Evolutionary conservation across 2,797 vertebrate species (phyloP).

Genomic region (Kryptopterus vitreolus): DNA sequence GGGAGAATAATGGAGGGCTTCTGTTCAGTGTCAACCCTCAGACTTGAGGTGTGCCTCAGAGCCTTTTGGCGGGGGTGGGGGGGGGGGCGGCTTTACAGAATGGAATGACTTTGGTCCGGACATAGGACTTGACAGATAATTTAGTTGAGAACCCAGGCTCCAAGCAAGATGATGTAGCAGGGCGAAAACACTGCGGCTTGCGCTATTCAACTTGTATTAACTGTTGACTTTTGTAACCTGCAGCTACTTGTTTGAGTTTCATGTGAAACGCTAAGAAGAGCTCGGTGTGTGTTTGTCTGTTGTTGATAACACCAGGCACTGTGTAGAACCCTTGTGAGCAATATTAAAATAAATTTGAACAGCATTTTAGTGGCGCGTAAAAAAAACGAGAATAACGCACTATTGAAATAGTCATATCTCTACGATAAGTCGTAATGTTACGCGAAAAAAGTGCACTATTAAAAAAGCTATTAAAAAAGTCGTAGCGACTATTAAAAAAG

Average conservation of each 20-base stretch:
- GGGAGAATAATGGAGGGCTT: constrained; percentile 42
- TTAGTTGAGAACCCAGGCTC: not conserved
- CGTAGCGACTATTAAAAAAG: too few species aligned
- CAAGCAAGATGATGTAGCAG: not conserved
- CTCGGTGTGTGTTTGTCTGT: not conserved
- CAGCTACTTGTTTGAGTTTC: not conserved
- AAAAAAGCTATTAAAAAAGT: too few species aligned
- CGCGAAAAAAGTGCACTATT: too few species aligned
- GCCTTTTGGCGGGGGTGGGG: constrained; percentile 5
- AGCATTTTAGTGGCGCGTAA: too few species aligned
- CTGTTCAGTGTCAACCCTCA: constrained; percentile 34
- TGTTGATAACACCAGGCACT: not conserved
- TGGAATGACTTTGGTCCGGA: constrained; percentile 28
- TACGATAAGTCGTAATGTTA: too few species aligned
- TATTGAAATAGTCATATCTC: too few species aligned
- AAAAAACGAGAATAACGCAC: too few species aligned
- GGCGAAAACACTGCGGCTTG: not conserved
- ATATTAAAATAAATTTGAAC: too few species aligned
- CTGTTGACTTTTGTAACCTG: not conserved
- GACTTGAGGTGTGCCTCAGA: constrained; percentile 24
- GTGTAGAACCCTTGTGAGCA: not conserved
- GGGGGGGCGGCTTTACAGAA: not conserved
- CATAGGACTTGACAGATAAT: constrained; percentile 16
- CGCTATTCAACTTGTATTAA: not conserved
- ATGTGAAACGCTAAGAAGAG: not conserved